These are phyloP conservation scores for Cyprinodon diabolis DNA, from an alignment of 2,797 vertebrate species.

Conservation along the genomic window DNA sequence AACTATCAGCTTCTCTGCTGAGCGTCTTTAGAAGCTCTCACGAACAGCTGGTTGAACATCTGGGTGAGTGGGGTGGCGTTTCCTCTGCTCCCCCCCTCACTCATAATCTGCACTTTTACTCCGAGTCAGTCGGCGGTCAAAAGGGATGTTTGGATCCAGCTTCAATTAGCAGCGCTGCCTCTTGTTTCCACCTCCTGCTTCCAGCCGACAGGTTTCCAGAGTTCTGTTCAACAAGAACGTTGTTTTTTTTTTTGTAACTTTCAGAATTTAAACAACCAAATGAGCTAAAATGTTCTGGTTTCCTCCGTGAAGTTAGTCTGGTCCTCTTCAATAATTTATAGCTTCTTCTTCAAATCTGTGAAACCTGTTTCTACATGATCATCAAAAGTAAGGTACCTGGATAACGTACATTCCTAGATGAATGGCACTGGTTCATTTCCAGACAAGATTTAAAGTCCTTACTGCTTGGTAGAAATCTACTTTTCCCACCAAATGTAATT, in stretches of 20 bases:
- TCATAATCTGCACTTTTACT: conserved; percentile 1
- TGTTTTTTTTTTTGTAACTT: no score
- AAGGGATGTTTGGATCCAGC: background rate
- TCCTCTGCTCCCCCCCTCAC: conserved; percentile 18
- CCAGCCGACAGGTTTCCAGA: background rate
- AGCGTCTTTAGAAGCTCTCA: conserved; percentile 56
- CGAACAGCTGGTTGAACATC: conserved; percentile 73
- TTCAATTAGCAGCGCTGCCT: background rate
- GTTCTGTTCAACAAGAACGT: background rate
- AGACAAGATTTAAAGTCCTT: no score
- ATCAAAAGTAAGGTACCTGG: no score
- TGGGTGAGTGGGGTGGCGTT: conserved; percentile 57
- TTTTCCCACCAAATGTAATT: no score
- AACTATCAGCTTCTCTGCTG: conserved; percentile 21
- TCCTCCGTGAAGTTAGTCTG: background rate
- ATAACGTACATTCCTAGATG: no score
- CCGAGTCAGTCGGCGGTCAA: background rate
- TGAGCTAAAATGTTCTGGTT: background rate
- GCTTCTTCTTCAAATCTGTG: no score
- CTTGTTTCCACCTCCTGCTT: background rate
- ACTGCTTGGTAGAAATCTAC: no score
- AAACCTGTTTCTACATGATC: no score
- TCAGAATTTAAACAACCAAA: background rate
- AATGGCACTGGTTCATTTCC: no score
- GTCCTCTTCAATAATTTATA: no score